Base-by-base conservation (phyloP, 2,797 vertebrate genomes). In the Loriculus beryllinus region DNA sequence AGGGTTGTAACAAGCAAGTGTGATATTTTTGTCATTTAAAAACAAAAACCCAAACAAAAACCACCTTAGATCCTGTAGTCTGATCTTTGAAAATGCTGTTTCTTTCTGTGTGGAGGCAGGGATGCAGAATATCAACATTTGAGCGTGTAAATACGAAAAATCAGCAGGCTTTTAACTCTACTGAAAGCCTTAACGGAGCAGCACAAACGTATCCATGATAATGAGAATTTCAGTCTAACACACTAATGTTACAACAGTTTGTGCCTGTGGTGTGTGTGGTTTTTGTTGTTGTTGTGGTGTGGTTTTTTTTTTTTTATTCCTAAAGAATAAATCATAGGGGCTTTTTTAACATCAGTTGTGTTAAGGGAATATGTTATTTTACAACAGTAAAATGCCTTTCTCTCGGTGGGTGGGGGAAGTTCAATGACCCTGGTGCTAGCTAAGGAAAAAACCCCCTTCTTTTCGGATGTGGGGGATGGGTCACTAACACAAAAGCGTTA, bases 381-480 rank as follows among this genome's bases (percentile, higher is more conserved):
- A n/a, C n/a, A n/a, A n/a, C n/a, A n/a, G n/a, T n/a, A n/a, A n/a
- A n/a, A n/a, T n/a, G n/a, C n/a, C n/a, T n/a, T n/a, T n/a, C n/a
- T n/a, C n/a, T 37, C 25, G 31, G 6, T 10, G 57, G 16, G 57
- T 13, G 21, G 7, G 11, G 18, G 3, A 42, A 3, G 12, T 33
- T 69, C 22, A 63, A 51, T 62, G 18, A 48, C 20, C 16, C 12
- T 65, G 26, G 25, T 79, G n/a, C 4, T 47, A 43, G 1, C 43
- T 47, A 65, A 84, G 52, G 37, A 43, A 68, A 64, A 31, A 42
- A 26, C 10, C 4, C 31, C 12, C 19, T 62, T 0, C 35, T 74
- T 70, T 51, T 76, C 0, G 0, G 6, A 35, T 4, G 8, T 9
- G 19, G 20, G 6, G 12, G 2, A 28, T 35, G 56, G 56, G 23